phyloP scores from a whole-genome alignment of 2,113 vertebrate genomes.

The Phycodurus eques region DNA sequence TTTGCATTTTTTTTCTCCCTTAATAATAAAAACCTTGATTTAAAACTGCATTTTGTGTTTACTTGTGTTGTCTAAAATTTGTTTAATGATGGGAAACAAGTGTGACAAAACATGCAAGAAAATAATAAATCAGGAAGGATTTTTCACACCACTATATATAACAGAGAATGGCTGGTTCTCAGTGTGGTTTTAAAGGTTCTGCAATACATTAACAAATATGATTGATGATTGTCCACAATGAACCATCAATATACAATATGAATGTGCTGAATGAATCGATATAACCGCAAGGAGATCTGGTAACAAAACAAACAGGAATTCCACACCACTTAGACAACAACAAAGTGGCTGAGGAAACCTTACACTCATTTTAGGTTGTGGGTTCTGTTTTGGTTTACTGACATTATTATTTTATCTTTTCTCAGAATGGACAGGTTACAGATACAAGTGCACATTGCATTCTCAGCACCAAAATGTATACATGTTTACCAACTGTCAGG shows the following conservation, averaged over 20 bases:
- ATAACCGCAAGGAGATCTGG: constrained; percentile 25
- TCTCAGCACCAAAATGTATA: background rate
- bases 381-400: background rate
- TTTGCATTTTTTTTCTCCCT: no score
- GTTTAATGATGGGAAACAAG: no score
- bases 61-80: no score
- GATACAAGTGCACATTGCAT: background rate
- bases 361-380: background rate
- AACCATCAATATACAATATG: constrained; percentile 1
- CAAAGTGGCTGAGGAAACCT: background rate
- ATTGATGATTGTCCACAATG: constrained; percentile 1
- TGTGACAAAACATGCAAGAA: no score
- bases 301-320: constrained; percentile 19
- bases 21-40: no score
- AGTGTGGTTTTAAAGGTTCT: background rate
- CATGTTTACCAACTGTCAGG: background rate
- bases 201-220: background rate
- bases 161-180: background rate
- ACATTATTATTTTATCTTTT: background rate
- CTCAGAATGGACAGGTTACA: background rate
- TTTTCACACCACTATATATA: background rate
- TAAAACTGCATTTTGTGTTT: no score
- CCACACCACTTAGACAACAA: background rate
- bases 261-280: constrained; percentile 13
- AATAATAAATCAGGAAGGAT: background rate